Evolutionary conservation across 1,140 invertebrate species (phyloP).

Genomic region (Cepaea nemoralis): DNA sequence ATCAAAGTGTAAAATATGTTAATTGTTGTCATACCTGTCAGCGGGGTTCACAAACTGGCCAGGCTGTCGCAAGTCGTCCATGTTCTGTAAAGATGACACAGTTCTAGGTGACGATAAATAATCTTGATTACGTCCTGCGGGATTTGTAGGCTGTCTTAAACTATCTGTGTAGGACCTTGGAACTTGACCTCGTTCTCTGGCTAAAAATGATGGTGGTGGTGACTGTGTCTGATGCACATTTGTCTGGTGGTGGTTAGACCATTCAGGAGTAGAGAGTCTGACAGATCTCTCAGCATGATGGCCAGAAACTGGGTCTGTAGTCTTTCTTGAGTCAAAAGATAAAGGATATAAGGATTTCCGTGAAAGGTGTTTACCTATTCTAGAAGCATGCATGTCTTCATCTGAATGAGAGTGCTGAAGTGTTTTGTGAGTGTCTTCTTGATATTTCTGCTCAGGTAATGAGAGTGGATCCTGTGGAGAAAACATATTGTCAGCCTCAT

Average conservation of each 20-base stretch:
- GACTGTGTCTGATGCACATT: neutral
- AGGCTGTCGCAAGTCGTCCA: neutral
- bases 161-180: neutral
- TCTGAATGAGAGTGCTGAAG: neutral
- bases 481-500: neutral
- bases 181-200: constrained; percentile 16
- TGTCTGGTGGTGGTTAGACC: neutral
- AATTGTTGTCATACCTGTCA: neutral
- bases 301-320: constrained; percentile 23
- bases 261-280: constrained; percentile 6
- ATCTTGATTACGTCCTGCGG: neutral
- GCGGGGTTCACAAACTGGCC: neutral
- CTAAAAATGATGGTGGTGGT: constrained; percentile 26
- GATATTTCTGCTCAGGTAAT: neutral
- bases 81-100: neutral
- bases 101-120: neutral
- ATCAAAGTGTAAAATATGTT: too few relatives aligned
- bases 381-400: neutral
- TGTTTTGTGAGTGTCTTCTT: neutral
- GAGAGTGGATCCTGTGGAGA: neutral
- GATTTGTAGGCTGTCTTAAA: neutral
- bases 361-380: constrained; percentile 15
- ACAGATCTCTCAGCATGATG: constrained; percentile 16
- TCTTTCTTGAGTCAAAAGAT: constrained; percentile 2
- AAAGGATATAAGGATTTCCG: constrained; percentile 3